A percentile compares a stretch with the other conserved stretches of the same genome.
Conservation (phyloP, 2,888 invertebrate genomes). For the Ormyrus thymus region DNA sequence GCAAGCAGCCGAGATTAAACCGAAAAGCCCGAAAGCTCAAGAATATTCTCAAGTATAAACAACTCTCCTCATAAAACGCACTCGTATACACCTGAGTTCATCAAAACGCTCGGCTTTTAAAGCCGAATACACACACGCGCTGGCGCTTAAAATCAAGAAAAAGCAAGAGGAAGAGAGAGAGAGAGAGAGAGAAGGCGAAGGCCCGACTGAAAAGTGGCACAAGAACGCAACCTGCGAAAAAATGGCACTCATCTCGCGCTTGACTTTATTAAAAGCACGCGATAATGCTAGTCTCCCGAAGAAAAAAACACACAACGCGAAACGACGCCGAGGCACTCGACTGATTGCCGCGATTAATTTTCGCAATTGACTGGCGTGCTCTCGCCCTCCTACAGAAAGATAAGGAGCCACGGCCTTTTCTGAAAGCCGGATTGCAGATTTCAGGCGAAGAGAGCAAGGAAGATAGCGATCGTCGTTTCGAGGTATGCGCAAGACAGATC, state of each 20-base stretch:
- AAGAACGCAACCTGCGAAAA: constrained; percentile 15
- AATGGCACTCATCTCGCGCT: constrained; percentile 11
- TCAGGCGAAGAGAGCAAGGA: not conserved
- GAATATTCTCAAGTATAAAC: no score
- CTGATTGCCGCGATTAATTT: constrained; percentile 42
- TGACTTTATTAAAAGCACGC: constrained; percentile 28
- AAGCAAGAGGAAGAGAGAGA: not conserved
- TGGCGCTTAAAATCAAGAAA: not conserved
- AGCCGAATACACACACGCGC: not conserved
- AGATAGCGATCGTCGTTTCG: not conserved
- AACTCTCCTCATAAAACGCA: no score
- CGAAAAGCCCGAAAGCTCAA: no score
- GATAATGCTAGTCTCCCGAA: not conserved
- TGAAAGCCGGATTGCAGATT: no score
- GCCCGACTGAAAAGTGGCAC: not conserved
- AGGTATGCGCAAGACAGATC: not conserved
- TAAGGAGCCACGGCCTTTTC: no score
- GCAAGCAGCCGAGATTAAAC: no score
- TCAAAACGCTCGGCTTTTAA: no score
- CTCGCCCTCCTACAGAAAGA: no score
- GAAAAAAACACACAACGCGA: not conserved
- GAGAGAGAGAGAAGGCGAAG: not conserved
- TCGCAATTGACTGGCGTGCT: not conserved
- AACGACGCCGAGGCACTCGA: not conserved
- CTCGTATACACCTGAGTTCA: no score